Base-by-base conservation (phyloP, 2,113 vertebrate species). In the Sphyrna mokarran region DNA sequence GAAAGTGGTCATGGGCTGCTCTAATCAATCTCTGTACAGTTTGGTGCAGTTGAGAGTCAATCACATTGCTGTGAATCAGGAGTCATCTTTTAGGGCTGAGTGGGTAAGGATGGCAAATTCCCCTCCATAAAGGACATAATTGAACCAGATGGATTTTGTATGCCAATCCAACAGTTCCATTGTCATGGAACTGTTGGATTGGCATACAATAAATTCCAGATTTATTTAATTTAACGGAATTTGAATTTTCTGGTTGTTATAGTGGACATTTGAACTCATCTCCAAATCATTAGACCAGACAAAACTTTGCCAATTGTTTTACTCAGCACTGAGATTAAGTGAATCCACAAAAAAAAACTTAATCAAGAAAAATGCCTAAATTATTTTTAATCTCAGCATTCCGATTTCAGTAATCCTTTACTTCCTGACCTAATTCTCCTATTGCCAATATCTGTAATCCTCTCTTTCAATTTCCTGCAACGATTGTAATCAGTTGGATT, bases 341-440 rank as follows among this genome's bases (percentile, higher is more conserved):
- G 43, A 33, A 95, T 95, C 94, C 68, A 76, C 18, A 33, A 48
- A 95, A 43, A 43, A 95, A 48, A 26, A 33, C 23, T 89, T 89
- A 13, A 72, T 70, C 43, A 95, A 76, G 3, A 2, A 29, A 2
- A 26, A 70, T 48, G 40, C 93, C 29, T 93, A 93, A 9, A 26
- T 94, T 69, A 37, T 40, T 69, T 93, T 93, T 9, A 40, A 94
- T 69, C n/a, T 76, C 69, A 54, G 22, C 69, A 95, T 26, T 72
- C 69, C 54, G 69, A 48, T 93, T 95, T 95, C 68, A 95, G 37
- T 72, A 70, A 95, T 95, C 33, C 33, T 72, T 72, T 11, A 33
- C 76, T 76, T 72, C 26, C 37, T 95, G 93, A 16, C 40, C 48
- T 95, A 23, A 93, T 7, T 13, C 5, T 54, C 68, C 23, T 61